phyloP scores from a whole-genome alignment of 2,888 invertebrate genomes.

The Euplexia lucipara region DNA sequence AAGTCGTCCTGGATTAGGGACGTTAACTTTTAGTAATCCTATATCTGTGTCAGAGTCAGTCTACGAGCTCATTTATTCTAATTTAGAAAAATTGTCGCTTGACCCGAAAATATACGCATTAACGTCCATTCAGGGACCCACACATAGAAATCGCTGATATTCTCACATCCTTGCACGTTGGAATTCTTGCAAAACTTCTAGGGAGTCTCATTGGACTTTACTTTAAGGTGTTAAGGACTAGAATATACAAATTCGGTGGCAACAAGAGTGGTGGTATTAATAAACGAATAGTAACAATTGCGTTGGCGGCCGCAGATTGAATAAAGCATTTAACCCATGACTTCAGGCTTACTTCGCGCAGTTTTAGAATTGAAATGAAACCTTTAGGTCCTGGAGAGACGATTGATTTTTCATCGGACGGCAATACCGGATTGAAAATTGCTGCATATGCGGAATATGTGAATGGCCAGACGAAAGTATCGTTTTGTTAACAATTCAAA shows the following conservation, averaged over 20 bases:
- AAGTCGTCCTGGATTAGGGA: constrained; percentile 13
- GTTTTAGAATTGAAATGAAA: constrained; percentile 6
- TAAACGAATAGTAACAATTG: constrained; percentile 83
- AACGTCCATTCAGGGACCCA: constrained; percentile 46
- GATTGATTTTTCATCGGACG: constrained; percentile 17
- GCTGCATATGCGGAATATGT: constrained; percentile 11
- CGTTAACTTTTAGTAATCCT: constrained; percentile 37
- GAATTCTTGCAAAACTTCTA: constrained; percentile 53
- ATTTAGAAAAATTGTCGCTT: constrained; percentile 57
- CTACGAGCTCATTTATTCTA: constrained; percentile 55
- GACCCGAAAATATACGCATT: constrained; percentile 53
- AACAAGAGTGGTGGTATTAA: constrained; percentile 64
- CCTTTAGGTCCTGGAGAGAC: constrained; percentile 12
- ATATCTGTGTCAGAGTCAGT: constrained; percentile 43
- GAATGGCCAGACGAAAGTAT: constrained; percentile 2
- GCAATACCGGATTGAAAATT: constrained; percentile 1
- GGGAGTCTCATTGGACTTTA: constrained; percentile 61
- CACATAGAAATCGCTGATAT: constrained; percentile 55
- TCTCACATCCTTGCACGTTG: constrained; percentile 64
- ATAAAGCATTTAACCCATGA: constrained; percentile 85
- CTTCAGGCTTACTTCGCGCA: constrained; percentile 54
- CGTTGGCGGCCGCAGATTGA: constrained; percentile 85
- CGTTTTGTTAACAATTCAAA: constrained; percentile 36
- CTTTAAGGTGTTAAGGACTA: constrained; percentile 67
- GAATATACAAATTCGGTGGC: constrained; percentile 56